These are phyloP conservation scores for Antechinus flavipes DNA, from an alignment of 2,113 vertebrate species.

Conservation along the genomic window DNA sequence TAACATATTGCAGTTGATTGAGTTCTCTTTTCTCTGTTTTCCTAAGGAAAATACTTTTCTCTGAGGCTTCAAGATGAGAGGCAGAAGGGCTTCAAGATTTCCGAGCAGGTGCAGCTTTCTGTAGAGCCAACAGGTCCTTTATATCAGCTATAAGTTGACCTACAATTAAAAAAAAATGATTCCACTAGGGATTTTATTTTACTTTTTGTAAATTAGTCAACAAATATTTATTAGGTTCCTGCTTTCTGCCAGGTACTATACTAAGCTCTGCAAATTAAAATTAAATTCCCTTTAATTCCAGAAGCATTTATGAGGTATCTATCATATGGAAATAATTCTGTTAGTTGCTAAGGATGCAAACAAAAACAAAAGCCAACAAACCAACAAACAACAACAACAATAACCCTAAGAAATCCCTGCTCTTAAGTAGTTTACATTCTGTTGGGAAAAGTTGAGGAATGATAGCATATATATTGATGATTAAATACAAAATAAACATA, in stretches of 20 bases:
- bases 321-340: neutral
- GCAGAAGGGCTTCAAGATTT: constrained; percentile 52
- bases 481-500: neutral
- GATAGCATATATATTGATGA: neutral
- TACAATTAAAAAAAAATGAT: constrained; percentile 62
- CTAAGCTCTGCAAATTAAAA: neutral
- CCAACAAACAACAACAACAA: neutral
- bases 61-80: constrained; percentile 31
- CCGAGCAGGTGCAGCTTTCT: constrained; percentile 39
- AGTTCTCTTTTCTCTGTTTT: constrained; percentile 25
- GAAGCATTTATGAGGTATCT: neutral
- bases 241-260: neutral
- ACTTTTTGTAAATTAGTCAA: neutral
- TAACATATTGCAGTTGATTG: neutral
- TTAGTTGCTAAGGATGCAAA: neutral
- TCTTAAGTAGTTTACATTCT: neutral
- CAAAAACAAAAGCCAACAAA: neutral
- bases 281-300: neutral
- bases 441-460: neutral
- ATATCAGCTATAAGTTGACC: constrained; percentile 16
- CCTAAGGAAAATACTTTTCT: constrained; percentile 20
- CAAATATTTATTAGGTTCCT: neutral
- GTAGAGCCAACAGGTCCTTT: neutral
- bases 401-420: neutral
- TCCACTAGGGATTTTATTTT: constrained; percentile 35